phyloP scores from a whole-genome alignment of 2,113 vertebrate species.

The Physeter macrocephalus region DNA sequence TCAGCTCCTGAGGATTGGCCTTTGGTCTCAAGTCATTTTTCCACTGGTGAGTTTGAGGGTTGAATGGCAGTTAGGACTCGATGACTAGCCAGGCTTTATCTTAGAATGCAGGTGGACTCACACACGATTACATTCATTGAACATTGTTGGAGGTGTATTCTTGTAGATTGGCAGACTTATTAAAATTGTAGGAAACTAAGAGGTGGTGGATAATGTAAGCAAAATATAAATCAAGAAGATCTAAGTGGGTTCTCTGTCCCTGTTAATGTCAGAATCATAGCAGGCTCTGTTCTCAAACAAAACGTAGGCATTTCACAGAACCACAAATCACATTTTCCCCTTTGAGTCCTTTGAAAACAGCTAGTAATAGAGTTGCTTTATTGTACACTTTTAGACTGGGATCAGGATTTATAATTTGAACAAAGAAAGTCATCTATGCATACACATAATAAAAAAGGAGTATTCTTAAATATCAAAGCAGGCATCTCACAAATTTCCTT shows the following conservation, averaged over 20 bases:
- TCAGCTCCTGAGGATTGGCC: background rate
- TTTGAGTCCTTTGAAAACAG: background rate
- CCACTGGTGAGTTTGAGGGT: background rate
- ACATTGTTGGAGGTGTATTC: background rate
- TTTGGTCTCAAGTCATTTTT: background rate
- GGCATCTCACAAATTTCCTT: background rate
- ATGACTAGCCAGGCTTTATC: fast-evolving
- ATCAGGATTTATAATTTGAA: background rate
- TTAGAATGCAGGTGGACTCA: background rate
- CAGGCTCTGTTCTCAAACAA: background rate
- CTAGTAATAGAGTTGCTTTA: background rate
- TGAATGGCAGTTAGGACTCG: background rate
- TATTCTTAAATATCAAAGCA: background rate
- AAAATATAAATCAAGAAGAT: background rate
- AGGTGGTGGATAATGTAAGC: background rate
- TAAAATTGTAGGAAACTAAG: background rate
- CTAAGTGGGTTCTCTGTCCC: background rate
- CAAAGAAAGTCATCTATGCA: background rate
- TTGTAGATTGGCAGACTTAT: background rate
- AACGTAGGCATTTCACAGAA: background rate
- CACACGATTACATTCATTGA: background rate
- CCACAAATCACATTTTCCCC: background rate
- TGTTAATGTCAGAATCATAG: background rate
- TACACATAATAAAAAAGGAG: background rate
- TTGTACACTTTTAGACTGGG: background rate